Evolutionary conservation across 2,797 vertebrate species (phyloP).

Genomic region (Orientallactaga sibirica): DNA sequence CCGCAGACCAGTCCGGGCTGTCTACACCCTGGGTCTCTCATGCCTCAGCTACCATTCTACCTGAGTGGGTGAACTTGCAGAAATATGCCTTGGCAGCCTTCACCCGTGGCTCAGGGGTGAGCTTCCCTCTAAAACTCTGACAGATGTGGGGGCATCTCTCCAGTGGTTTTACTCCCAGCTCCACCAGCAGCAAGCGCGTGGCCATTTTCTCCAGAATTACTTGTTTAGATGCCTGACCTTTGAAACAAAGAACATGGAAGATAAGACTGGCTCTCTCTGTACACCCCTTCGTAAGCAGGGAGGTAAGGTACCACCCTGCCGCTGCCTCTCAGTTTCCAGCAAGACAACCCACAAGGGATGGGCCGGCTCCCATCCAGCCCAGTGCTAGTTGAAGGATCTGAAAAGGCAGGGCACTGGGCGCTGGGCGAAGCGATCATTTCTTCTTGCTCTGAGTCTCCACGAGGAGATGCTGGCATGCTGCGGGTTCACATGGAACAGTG

Average conservation of each 20-base stretch:
- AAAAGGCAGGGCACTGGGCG: not conserved
- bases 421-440: not conserved
- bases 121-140: not conserved
- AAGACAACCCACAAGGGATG: no score
- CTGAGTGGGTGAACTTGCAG: not conserved
- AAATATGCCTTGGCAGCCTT: not conserved
- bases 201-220: slow-evolving; percentile 3
- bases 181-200: not conserved
- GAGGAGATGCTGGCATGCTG: no score
- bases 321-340: no score
- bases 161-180: not conserved
- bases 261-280: slow-evolving; percentile 17
- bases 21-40: not conserved
- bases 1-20: not conserved
- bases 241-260: not conserved
- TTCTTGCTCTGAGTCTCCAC: not conserved
- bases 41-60: not conserved
- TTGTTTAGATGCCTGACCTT: slow-evolving; percentile 22
- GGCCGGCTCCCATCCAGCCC: not conserved
- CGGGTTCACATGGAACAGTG: not conserved
- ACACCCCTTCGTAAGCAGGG: not conserved
- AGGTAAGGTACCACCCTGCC: not conserved
- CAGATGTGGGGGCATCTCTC: not conserved
- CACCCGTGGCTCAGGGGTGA: not conserved
- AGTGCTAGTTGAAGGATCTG: not conserved